These are phyloP conservation scores for Poicephalus gulielmi DNA, from an alignment of 2,113 vertebrate genomes.

Conservation along the genomic window DNA sequence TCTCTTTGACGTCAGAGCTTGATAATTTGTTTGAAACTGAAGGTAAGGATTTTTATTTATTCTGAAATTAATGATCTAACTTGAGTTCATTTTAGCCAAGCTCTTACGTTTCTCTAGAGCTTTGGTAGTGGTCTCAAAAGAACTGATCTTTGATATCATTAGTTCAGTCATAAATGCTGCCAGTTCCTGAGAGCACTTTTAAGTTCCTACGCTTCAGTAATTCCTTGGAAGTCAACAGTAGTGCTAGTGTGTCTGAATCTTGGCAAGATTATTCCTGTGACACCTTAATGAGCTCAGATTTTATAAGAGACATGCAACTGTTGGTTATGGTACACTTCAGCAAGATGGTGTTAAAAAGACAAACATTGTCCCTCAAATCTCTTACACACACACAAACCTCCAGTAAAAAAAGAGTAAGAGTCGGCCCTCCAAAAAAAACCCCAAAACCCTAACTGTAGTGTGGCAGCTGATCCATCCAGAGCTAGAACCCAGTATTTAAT, in stretches of 20 bases:
- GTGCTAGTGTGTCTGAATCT: not conserved
- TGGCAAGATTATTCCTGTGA: not conserved
- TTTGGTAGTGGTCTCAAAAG: not conserved
- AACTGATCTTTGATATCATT: not conserved
- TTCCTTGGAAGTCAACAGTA: not conserved
- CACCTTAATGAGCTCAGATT: not conserved
- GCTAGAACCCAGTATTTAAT: not conserved
- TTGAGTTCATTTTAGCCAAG: not conserved
- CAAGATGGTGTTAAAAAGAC: not conserved
- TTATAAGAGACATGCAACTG: not conserved
- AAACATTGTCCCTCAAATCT: not conserved
- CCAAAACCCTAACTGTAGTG: not conserved
- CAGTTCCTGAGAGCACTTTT: not conserved
- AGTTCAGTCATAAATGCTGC: not conserved
- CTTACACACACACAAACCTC: not conserved
- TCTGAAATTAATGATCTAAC: not conserved
- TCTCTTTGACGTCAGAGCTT: not conserved
- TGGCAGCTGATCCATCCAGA: not conserved
- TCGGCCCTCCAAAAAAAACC: rapidly evolving
- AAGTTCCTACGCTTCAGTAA: not conserved
- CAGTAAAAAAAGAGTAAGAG: not conserved
- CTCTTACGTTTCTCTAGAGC: not conserved
- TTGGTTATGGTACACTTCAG: not conserved
- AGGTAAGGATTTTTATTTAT: not conserved
- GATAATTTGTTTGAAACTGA: not conserved